Conservation (phyloP, 2,113 vertebrate genomes). For the Oncorhynchus tshawytscha region DNA sequence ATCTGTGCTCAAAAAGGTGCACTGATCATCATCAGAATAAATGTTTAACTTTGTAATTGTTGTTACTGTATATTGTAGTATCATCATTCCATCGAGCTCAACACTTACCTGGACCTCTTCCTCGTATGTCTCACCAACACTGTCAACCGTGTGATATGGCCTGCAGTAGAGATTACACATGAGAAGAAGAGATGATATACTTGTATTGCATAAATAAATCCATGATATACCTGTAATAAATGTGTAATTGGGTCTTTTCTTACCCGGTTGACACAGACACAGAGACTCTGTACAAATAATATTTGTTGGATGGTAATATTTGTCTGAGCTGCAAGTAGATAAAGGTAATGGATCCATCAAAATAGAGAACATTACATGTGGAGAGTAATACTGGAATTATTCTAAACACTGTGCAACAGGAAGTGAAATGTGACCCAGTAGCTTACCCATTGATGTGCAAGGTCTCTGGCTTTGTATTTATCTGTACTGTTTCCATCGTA, state of each 20-base stretch:
- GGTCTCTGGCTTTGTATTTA: conserved; percentile 42
- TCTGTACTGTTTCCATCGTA: conserved; percentile 31
- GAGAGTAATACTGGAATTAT: neutral
- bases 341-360: neutral
- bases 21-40: too few species aligned
- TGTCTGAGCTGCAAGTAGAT: conserved; percentile 48
- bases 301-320: conserved; percentile 14
- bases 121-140: neutral
- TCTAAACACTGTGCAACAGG: neutral
- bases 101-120: neutral
- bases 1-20: too few species aligned
- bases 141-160: neutral
- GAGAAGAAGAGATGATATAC: neutral
- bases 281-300: conserved; percentile 46
- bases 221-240: too few species aligned
- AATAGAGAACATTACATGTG: neutral
- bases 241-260: too few species aligned
- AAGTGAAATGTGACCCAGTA: neutral
- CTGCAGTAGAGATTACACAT: neutral
- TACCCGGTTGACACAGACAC: conserved; percentile 50
- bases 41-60: too few species aligned
- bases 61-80: too few species aligned
- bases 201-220: too few species aligned
- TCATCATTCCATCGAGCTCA: neutral
- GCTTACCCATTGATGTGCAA: conserved; percentile 64